phyloP scores from a whole-genome alignment of 2,113 vertebrate genomes.

The Pseudopodoces humilis region DNA sequence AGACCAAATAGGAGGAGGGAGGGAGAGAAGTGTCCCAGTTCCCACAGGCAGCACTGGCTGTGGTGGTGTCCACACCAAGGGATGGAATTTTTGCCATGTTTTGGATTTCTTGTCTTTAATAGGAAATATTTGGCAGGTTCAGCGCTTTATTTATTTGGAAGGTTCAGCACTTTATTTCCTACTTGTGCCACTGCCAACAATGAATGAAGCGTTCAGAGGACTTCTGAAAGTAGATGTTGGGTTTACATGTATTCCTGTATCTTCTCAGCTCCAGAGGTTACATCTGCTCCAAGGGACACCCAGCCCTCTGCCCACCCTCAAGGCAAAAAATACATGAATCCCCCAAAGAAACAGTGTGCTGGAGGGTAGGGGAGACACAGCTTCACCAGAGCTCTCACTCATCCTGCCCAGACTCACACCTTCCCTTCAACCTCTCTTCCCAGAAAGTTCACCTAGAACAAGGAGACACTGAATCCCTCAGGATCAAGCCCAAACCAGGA shows the following conservation, averaged over 20 bases:
- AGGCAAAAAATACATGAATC: neutral
- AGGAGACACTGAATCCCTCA: neutral
- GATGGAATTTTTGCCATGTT: neutral
- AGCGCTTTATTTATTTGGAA: neutral
- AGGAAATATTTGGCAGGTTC: neutral
- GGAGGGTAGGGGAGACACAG: neutral
- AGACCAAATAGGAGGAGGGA: neutral
- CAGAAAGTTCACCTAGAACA: neutral
- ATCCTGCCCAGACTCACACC: fast-evolving
- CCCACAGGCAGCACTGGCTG: fast-evolving
- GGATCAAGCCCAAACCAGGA: neutral
- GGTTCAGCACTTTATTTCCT: neutral
- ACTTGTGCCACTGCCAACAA: neutral
- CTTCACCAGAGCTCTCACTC: neutral
- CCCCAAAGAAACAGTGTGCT: neutral
- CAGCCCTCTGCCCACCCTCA: neutral
- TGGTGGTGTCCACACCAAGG: fast-evolving
- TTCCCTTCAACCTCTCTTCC: neutral
- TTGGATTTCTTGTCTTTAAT: neutral
- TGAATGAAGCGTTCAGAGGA: fast-evolving
- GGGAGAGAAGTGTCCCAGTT: neutral
- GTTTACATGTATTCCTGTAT: neutral
- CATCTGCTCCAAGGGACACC: neutral
- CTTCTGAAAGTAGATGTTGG: neutral
- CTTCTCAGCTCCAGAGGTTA: neutral